Base-by-base conservation (phyloP, 2,797 vertebrate genomes). In the Iguana delicatissima region DNA sequence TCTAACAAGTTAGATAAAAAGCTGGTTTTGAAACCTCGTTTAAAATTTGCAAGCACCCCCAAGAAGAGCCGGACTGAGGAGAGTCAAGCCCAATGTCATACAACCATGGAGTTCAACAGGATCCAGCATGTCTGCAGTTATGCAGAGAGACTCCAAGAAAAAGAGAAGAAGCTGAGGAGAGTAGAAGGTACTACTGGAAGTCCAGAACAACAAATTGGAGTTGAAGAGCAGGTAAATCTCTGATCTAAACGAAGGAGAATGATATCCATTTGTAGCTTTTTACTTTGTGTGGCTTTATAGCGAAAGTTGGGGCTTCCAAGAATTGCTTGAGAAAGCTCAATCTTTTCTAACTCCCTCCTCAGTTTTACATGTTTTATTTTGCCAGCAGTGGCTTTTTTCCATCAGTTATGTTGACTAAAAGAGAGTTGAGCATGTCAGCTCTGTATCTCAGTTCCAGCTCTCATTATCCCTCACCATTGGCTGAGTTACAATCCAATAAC, bases 21-120 rank as follows among this genome's bases (percentile, higher is more conserved):
- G 35, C 22, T 13, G 6, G 6, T 32, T 82, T 14, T 1, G 55
- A 38, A 82, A n/a, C 50, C 32, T 18, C 14, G 79, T 24, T 64
- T 38, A 20, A n/a, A 57, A 29, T 57, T 77, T 69, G 16, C 35
- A 52, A 84, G 62, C 38, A 57, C 26, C 0, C 59, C 90, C 35
- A 91, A 91, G 80, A 91, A 72, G 52, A 91, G 80, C 59, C 72
- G 86, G 42, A 29, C 57, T 4, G 46, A 84, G 46, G 73, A 79
- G 26, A 26, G 8, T 7, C 38, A 22, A 29, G 69, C 8, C 4
- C 46, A 84, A 2, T 59, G 20, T 3, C 14, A 6, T 1, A 32
- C 1, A 3, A 6, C 67, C 9, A 3, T 32, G 67, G 67, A 50
- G 69, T 14, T 7, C 46, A 84, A 2, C 73, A 26, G 4, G 9